Base-by-base conservation (phyloP, 2,888 invertebrate species). In the Stratiomys singularior region DNA sequence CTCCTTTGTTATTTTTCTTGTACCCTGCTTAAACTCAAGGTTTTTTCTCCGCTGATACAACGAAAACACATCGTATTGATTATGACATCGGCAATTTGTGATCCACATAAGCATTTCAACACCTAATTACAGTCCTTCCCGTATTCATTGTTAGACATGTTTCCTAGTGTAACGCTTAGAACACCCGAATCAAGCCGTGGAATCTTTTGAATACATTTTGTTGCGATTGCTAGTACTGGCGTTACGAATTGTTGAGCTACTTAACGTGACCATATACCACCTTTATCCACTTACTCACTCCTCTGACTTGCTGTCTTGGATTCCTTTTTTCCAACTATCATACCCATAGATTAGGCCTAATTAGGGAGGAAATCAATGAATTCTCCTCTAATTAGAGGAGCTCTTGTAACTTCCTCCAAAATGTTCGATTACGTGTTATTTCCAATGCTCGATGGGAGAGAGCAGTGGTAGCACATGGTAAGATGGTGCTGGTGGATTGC, bases 301-400 rank as follows among this genome's bases (percentile, higher is more conserved):
- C 37, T 9, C 37, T 37, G 9, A 37, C 9, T 37, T 37, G 37
- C 37, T 18, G 66, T 66, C 66, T 37, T 66, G 66, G 28, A 63
- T 27, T 18, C n/a, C 64, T 30, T 37, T 66, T 66, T 66, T 66
- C n/a, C 66, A 28, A 66, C 66, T 27, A 66, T 66, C 66, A 66
- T 66, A 37, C 66, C 30, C 66, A 66, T 27, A 69, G 69, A 69
- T 69, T 72, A 72, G 28, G 71, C 21, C 56, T 72, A 52, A 72
- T 72, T 72, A 72, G 47, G 71, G 71, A 72, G 71, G 71, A 72
- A 72, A 72, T 52, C 71, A 72, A 46, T 72, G 71, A 72, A 72
- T 72, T 72, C 71, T 72, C 56, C 21, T 72, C 71, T 72, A 72
- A 72, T 72, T 72, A 72, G 71, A 72, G 69, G 27, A 69, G 52